Evolutionary conservation across 2,797 vertebrate genomes (phyloP).

Genomic region (Alca torda): DNA sequence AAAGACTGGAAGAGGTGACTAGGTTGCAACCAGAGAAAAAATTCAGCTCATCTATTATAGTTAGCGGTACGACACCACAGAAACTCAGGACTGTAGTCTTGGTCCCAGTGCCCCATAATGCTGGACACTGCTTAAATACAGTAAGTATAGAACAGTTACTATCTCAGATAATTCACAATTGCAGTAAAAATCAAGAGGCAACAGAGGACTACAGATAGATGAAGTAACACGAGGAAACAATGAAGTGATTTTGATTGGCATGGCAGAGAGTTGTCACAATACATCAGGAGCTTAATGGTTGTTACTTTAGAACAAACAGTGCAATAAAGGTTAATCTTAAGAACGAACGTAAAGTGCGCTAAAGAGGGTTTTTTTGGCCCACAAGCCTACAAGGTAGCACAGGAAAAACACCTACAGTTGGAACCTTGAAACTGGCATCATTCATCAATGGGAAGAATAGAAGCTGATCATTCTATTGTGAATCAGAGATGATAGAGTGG

Average conservation of each 20-base stretch:
- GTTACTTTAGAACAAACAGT: neutral
- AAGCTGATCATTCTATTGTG: constrained; percentile 3
- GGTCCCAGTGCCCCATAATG: no score
- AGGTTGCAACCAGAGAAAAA: neutral
- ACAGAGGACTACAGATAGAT: neutral
- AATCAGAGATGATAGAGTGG: neutral
- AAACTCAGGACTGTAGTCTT: neutral
- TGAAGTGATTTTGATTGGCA: neutral
- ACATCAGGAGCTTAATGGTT: neutral
- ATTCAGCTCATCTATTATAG: neutral
- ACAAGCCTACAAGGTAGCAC: neutral
- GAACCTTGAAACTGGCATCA: neutral
- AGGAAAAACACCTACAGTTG: neutral
- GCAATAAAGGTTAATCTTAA: neutral
- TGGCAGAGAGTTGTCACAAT: neutral
- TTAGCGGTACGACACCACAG: neutral
- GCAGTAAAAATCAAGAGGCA: neutral
- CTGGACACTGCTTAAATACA: neutral
- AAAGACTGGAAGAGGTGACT: neutral
- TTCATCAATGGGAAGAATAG: neutral
- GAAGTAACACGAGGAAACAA: neutral
- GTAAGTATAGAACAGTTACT: neutral
- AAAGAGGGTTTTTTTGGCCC: neutral
- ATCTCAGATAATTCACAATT: neutral
- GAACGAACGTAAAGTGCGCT: neutral